phyloP scores from a whole-genome alignment of 1,140 invertebrate genomes.

The Sitodiplosis mosellana region DNA sequence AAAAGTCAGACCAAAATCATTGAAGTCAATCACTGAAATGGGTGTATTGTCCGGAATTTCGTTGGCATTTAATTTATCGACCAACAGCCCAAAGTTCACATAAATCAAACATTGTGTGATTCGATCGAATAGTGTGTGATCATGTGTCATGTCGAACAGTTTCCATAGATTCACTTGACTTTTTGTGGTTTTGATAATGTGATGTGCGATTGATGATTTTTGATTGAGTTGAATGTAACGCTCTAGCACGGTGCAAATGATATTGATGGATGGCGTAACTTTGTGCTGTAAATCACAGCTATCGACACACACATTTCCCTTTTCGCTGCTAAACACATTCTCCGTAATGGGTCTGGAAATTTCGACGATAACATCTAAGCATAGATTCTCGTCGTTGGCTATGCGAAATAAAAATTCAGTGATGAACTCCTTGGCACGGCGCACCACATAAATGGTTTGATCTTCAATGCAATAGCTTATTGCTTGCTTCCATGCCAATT shows the following conservation, averaged over 20 bases:
- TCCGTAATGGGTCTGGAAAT: constrained; percentile 29
- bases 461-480: constrained; percentile 33
- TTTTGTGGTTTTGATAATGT: constrained; percentile 14
- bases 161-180: constrained; percentile 21
- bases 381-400: constrained; percentile 26
- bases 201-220: constrained; percentile 13
- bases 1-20: constrained; percentile 19
- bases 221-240: constrained; percentile 17
- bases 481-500: constrained; percentile 31
- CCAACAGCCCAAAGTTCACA: constrained; percentile 14
- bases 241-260: constrained; percentile 24
- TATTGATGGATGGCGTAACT: constrained; percentile 29
- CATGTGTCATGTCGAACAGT: constrained; percentile 17
- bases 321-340: constrained; percentile 17
- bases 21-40: constrained; percentile 14
- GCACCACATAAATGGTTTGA: constrained; percentile 41
- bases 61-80: constrained; percentile 15
- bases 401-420: constrained; percentile 30
- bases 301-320: constrained; percentile 18
- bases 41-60: constrained; percentile 1
- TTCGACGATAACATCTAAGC: constrained; percentile 28
- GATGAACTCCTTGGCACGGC: constrained; percentile 34
- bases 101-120: constrained; percentile 13
- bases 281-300: constrained; percentile 31
- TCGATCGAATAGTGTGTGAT: constrained; percentile 13